phyloP scores from a whole-genome alignment of 2,113 vertebrate genomes.

The Raja brachyura region DNA sequence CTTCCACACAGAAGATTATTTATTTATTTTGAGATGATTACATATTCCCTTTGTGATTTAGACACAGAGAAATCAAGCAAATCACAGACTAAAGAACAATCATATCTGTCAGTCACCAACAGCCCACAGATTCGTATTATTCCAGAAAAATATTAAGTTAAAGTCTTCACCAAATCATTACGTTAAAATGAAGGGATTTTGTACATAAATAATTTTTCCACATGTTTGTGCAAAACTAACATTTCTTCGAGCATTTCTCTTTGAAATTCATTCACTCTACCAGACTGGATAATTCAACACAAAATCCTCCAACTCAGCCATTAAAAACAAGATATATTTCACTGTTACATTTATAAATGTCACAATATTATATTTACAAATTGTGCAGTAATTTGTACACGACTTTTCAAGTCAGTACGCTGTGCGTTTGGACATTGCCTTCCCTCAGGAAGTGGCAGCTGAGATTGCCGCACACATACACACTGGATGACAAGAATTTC shows the following conservation, averaged over 20 bases:
- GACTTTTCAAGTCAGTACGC: not conserved
- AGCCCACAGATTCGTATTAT: too few relatives aligned
- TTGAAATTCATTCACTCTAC: not conserved
- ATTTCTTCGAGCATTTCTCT: not conserved
- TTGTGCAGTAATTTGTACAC: not conserved
- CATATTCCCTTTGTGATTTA: not conserved
- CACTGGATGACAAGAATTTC: not conserved
- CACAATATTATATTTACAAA: not conserved
- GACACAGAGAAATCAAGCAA: not conserved
- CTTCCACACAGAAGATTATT: not conserved
- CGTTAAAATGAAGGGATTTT: not conserved
- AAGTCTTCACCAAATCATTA: not conserved
- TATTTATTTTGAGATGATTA: not conserved
- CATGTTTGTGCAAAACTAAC: not conserved
- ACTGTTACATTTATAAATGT: slow-evolving; percentile 16
- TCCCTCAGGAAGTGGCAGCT: too few relatives aligned
- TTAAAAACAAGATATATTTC: not conserved
- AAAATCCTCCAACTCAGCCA: not conserved
- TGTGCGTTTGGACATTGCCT: not conserved
- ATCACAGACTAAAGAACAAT: not conserved
- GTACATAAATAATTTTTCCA: not conserved
- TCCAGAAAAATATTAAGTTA: not conserved
- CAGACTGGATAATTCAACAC: not conserved
- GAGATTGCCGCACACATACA: not conserved
- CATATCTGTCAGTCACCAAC: not conserved